Conservation (phyloP, 2,113 vertebrate species). For the Tenrec ecaudatus region DNA sequence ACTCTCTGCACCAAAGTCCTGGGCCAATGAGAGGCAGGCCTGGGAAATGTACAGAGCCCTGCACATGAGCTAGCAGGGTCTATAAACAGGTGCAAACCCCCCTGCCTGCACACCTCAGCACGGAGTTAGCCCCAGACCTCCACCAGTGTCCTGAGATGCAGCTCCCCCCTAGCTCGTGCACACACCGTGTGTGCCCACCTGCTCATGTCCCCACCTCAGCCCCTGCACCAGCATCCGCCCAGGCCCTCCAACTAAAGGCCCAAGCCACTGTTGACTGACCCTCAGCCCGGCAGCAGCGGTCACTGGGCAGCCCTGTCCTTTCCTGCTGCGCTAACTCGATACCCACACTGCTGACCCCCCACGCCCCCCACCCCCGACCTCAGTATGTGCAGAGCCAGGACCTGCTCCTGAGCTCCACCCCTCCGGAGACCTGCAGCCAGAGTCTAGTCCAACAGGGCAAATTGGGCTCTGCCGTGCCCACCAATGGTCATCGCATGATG, state of each 20-base stretch:
- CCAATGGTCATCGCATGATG: background rate
- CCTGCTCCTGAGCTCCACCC: background rate
- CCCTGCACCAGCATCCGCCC: background rate
- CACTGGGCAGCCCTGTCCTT: fast-evolving
- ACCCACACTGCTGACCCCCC: background rate
- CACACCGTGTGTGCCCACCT: background rate
- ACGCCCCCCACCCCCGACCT: background rate
- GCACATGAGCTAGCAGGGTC: background rate
- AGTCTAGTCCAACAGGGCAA: background rate
- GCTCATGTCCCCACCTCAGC: background rate
- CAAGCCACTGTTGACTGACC: background rate
- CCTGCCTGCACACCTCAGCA: background rate
- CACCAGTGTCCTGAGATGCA: background rate
- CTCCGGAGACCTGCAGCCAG: background rate
- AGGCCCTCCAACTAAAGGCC: background rate
- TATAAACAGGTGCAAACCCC: background rate
- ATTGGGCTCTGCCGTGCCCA: background rate
- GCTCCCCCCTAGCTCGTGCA: background rate
- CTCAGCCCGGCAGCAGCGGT: background rate
- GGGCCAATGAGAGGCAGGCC: background rate
- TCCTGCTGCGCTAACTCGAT: background rate
- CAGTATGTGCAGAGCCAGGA: background rate
- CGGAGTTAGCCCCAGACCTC: background rate
- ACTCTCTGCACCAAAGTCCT: background rate
- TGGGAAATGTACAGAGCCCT: background rate